Percentiles rank a stretch among this genome's conserved stretches.
Conservation (phyloP, 2,797 vertebrate genomes). For the Neosilurus mollespiculum region DNA sequence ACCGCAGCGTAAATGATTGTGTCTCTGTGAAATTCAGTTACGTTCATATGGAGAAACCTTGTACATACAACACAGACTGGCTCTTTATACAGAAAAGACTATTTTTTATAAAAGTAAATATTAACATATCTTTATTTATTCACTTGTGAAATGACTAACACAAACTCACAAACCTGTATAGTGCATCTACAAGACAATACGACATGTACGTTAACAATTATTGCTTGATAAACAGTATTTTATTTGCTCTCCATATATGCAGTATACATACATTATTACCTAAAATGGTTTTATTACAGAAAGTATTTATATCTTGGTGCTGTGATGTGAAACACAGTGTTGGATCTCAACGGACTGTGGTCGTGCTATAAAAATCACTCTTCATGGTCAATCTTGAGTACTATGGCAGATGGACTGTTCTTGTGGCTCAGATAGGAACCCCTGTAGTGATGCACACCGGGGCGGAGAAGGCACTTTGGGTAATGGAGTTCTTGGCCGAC, state of each 20-base stretch:
- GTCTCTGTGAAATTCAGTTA: neutral
- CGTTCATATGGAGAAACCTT: neutral
- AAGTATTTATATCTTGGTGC: neutral
- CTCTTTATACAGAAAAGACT: slow-evolving; percentile 13
- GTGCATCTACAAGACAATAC: slow-evolving; percentile 67
- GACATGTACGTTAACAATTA: slow-evolving; percentile 66
- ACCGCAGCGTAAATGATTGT: neutral
- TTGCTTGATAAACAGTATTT: slow-evolving; percentile 63
- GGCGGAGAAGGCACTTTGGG: slow-evolving; percentile 62
- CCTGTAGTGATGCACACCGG: slow-evolving; percentile 61
- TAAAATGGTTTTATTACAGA: slow-evolving; percentile 58
- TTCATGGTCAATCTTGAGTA: neutral
- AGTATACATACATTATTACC: slow-evolving; percentile 49
- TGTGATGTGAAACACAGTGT: neutral
- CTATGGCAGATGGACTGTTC: neutral
- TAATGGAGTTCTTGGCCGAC: slow-evolving; percentile 60
- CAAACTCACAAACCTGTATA: slow-evolving; percentile 59
- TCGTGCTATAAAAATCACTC: neutral
- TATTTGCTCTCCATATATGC: slow-evolving; percentile 62
- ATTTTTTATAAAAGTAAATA: slow-evolving; percentile 41
- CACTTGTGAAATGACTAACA: slow-evolving; percentile 53
- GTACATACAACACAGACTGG: neutral
- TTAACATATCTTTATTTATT: slow-evolving; percentile 58
- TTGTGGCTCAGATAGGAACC: slow-evolving; percentile 47
- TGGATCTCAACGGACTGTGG: neutral